Evolutionary conservation across 2,113 vertebrate genomes (phyloP).

Genomic region (Leptodactylus fuscus): DNA sequence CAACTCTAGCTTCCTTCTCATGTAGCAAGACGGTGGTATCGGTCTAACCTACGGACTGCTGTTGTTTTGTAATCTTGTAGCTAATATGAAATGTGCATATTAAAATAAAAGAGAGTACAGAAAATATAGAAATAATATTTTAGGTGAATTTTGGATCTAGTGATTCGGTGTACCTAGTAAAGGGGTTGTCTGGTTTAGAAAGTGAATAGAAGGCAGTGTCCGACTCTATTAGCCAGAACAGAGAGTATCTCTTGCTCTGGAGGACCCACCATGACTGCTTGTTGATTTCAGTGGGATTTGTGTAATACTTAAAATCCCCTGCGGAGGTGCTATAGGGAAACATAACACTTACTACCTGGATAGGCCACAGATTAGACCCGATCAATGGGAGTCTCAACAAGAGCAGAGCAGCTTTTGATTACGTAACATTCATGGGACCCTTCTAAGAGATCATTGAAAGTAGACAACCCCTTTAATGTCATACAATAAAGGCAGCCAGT

Average conservation of each 20-base stretch:
- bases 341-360: background rate
- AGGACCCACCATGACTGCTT: background rate
- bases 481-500: slow-evolving; percentile 33
- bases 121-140: slow-evolving; percentile 31
- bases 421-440: background rate
- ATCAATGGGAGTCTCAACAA: background rate
- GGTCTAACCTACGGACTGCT: slow-evolving; percentile 79
- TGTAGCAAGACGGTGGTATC: slow-evolving; percentile 78
- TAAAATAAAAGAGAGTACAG: slow-evolving; percentile 60
- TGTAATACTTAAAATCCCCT: background rate
- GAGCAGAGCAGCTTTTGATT: no score
- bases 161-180: slow-evolving; percentile 45
- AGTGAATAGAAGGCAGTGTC: background rate
- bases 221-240: background rate
- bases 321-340: background rate
- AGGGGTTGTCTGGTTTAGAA: background rate
- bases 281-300: background rate
- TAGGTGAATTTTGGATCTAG: slow-evolving; percentile 19
- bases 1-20: slow-evolving; percentile 74
- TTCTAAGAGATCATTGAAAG: background rate
- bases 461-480: slow-evolving; percentile 4
- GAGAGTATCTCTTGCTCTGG: background rate
- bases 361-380: background rate
- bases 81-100: slow-evolving; percentile 84
- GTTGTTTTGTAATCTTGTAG: slow-evolving; percentile 84